These are phyloP conservation scores for Ariolimax columbianus DNA, from an alignment of 2,888 invertebrate species.

Conservation along the genomic window DNA sequence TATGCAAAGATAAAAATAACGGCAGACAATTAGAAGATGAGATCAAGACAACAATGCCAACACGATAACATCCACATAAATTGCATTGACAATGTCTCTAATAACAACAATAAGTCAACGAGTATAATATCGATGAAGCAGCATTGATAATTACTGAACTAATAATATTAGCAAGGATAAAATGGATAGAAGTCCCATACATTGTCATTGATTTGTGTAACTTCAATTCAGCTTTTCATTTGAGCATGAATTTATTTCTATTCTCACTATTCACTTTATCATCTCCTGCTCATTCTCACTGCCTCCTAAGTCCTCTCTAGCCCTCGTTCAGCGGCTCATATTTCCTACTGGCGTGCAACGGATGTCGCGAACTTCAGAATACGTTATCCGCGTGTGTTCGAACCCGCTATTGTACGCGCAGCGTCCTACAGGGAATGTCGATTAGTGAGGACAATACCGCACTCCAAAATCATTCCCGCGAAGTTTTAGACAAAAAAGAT, in stretches of 20 bases:
- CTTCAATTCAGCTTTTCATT: not conserved
- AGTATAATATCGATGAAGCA: too few species aligned
- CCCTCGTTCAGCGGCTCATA: not conserved
- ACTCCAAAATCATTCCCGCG: conserved; percentile 1
- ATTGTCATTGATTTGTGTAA: not conserved
- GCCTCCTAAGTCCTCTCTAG: not conserved
- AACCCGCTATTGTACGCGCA: not conserved
- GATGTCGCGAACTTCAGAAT: not conserved
- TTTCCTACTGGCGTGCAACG: not conserved
- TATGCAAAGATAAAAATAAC: too few species aligned
- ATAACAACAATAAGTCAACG: too few species aligned
- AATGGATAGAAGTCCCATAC: not conserved
- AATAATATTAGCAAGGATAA: too few species aligned
- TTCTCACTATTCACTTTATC: not conserved
- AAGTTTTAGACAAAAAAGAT: not conserved
- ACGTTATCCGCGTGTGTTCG: not conserved
- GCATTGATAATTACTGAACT: too few species aligned
- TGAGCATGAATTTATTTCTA: not conserved
- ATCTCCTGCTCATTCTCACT: not conserved
- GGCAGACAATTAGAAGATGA: too few species aligned
- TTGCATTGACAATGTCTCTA: too few species aligned
- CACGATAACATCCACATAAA: too few species aligned
- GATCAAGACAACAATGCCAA: too few species aligned
- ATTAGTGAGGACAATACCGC: conserved; percentile 9
- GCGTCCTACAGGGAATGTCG: conserved; percentile 12